phyloP scores from a whole-genome alignment of 2,797 vertebrate species.

The Champsocephalus esox region DNA sequence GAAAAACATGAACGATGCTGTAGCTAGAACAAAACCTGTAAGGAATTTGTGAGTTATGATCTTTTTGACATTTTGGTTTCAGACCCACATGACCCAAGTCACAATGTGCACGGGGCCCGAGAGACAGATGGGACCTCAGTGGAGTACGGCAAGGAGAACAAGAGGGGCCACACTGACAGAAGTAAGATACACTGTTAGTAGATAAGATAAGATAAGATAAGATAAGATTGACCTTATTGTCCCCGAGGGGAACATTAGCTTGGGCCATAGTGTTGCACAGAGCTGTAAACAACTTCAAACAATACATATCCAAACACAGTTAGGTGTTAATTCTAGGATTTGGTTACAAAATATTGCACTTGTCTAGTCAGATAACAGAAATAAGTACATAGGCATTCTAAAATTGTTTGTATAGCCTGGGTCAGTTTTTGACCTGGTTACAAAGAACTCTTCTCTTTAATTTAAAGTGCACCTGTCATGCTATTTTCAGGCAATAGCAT shows the following conservation, averaged over 20 bases:
- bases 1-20: not conserved
- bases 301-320: too few relatives aligned
- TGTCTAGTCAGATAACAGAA: too few relatives aligned
- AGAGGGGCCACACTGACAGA: conserved; percentile 92
- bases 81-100: conserved; percentile 92
- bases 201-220: too few relatives aligned
- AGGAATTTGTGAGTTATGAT: not conserved
- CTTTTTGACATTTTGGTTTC: conserved; percentile 33
- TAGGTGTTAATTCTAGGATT: too few relatives aligned
- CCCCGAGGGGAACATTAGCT: too few relatives aligned
- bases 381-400: too few relatives aligned
- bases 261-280: too few relatives aligned
- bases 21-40: not conserved
- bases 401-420: not conserved
- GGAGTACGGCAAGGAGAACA: conserved; percentile 90
- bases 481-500: too few relatives aligned
- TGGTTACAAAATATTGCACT: too few relatives aligned
- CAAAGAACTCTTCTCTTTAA: not conserved
- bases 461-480: not conserved
- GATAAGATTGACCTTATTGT: too few relatives aligned
- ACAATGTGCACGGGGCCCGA: conserved; percentile 90
- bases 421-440: not conserved
- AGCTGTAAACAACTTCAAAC: too few relatives aligned
- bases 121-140: conserved; percentile 92
- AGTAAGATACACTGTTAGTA: conserved; percentile 73